Evolutionary conservation across 2,888 invertebrate species (phyloP), one percentile per base, ranked within the genome.

Genomic region (Pharmacophagus antenor): DNA sequence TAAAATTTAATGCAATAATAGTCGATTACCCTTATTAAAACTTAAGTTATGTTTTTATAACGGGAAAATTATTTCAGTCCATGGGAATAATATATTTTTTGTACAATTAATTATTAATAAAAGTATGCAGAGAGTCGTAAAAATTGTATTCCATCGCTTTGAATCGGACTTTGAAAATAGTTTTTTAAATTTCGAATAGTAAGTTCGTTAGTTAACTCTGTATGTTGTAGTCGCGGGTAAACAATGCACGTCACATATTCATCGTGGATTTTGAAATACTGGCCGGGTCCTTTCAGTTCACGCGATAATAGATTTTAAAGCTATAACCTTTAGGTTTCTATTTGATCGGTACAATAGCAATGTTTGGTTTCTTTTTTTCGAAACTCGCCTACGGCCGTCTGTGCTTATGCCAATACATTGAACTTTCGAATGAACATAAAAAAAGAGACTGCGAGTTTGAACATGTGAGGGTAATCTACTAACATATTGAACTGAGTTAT

Each of bases 121-220:
- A n/a, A n/a, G n/a, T n/a, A n/a, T n/a, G n/a, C n/a, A n/a, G n/a
- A n/a, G n/a, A n/a, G n/a, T n/a, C n/a, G n/a, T n/a, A n/a, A n/a
- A n/a, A n/a, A n/a, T n/a, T n/a, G n/a, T n/a, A n/a, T n/a, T n/a
- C n/a, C n/a, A n/a, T n/a, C n/a, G n/a, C n/a, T n/a, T n/a, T n/a
- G n/a, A n/a, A n/a, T n/a, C n/a, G n/a, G 2, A 1, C 21, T 15
- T 15, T 22, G 22, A 47, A 47, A 47, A 12, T 15, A 20, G 22
- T 47, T 47, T 47, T 47, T 10, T 15, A 15, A 22, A 22, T 47
- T 22, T 12, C 47, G 47, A 20, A 47, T 22, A 21, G 22, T 47
- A 22, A 47, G 47, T 47, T 47, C 22, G 47, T 47, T 47, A 47
- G 47, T 21, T 47, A 47, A 47, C 47, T 22, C 47, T 21, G 47